Base-by-base conservation (phyloP, 2,113 vertebrate species). In the Stigmatopora argus region DNA sequence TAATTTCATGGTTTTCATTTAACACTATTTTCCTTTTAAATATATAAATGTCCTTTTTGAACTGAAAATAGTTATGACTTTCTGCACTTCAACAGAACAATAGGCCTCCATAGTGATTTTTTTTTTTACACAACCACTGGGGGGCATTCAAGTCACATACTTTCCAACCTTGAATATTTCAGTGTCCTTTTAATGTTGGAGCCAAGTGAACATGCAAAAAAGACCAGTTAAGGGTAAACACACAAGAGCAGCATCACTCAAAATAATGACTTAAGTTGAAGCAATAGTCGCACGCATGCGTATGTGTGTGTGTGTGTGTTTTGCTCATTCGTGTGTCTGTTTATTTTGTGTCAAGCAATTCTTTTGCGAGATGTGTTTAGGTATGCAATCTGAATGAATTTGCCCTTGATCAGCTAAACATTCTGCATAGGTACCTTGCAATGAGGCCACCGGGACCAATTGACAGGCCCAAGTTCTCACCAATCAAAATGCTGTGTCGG, bases 381-480 rank as follows among this genome's bases (percentile, higher is more conserved):
- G 34, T 34, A 62, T 34, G 3, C 11, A 21, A 55, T 14, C 19
- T 55, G 41, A 15, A 65, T 56, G 64, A 62, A 67, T 13, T 21
- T 5, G 49, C 13, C 67, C 68, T 65, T 65, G 60, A 63, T 15
- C n/a, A 19, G 17, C 17, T 56, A 46, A 56, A 19, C 44, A 8
- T 47, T 53, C 60, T 19, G 53, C 62, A 26, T 17, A 0, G 1
- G 53, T 31, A 38, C 44, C 21, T 23, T 13, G 17, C 11, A 65
- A 59, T n/a, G 18, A 51, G 68, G 60, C 61, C 68, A 65, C 13
- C 21, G 62, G 71, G 64, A 26, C 65, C 63, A 59, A 38, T 67
- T 0, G n/a, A 60, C 64, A 52, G 46, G 38, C 38, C 48, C 66
- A 31, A 60, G 45, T 19, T 60, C 9, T 3, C n/a, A 52, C 47